phyloP scores from a whole-genome alignment of 2,113 vertebrate genomes.

The Meleagris gallopavo region DNA sequence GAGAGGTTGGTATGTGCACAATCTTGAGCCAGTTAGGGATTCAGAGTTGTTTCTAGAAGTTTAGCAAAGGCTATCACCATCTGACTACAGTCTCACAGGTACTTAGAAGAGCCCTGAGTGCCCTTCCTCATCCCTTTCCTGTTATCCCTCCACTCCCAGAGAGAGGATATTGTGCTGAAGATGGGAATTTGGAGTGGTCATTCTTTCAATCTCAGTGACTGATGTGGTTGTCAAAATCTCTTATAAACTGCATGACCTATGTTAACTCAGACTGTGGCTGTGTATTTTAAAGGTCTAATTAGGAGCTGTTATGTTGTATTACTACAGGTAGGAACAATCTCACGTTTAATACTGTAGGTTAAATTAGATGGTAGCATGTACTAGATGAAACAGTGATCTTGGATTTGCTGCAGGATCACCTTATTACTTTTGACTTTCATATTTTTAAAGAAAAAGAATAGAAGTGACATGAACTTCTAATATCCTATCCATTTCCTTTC shows the following conservation, averaged over 20 bases:
- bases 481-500: neutral
- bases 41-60: neutral
- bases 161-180: neutral
- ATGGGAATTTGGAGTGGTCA: neutral
- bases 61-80: neutral
- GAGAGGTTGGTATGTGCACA: rapidly evolving
- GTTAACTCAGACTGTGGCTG: neutral
- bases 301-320: constrained; percentile 12
- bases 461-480: constrained; percentile 14
- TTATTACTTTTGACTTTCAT: constrained; percentile 34
- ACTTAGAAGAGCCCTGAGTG: neutral
- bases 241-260: constrained; percentile 33
- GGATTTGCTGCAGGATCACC: neutral
- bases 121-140: neutral
- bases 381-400: constrained; percentile 17
- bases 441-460: neutral
- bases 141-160: neutral
- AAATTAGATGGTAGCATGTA: constrained; percentile 17
- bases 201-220: constrained; percentile 46
- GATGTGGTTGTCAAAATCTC: constrained; percentile 15
- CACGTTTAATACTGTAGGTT: constrained; percentile 48
- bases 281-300: constrained; percentile 53
- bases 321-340: constrained; percentile 34
- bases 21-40: neutral
- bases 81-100: neutral